Percentiles rank a stretch among this genome's conserved stretches.
These are phyloP conservation scores for Zosterops hypoxanthus DNA, from an alignment of 2,113 vertebrate species.

Conservation along the genomic window DNA sequence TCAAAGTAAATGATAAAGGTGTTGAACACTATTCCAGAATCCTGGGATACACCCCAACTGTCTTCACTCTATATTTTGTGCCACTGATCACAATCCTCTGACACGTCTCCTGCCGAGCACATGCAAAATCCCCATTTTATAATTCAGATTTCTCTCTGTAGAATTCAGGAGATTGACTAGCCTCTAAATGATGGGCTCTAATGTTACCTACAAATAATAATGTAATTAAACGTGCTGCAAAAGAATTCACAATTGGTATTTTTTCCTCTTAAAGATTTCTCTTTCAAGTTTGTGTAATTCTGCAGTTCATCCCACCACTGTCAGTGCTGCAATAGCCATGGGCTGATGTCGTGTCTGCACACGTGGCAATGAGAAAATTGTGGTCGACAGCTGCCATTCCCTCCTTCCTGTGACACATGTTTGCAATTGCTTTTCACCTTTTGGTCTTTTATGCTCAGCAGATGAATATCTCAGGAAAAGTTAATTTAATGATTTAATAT, in stretches of 20 bases:
- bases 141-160: background rate
- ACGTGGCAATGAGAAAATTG: background rate
- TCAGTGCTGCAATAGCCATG: background rate
- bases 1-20: background rate
- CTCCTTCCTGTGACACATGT: background rate
- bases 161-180: background rate
- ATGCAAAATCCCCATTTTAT: background rate
- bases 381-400: background rate
- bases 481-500: conserved; percentile 41
- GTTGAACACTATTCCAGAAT: background rate
- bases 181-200: background rate
- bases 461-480: conserved; percentile 28
- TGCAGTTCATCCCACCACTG: background rate
- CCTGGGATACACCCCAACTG: background rate
- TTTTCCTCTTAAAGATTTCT: background rate
- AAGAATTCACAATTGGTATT: background rate
- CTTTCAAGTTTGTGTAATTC: background rate
- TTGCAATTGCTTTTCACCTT: conserved; percentile 50
- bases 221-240: background rate
- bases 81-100: background rate
- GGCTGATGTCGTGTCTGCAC: background rate
- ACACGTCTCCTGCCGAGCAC: background rate
- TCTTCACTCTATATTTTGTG: background rate
- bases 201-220: background rate
- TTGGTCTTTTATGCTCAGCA: background rate